Evolutionary conservation across 2,797 vertebrate genomes (phyloP).

Genomic region (Thamnophis elegans): DNA sequence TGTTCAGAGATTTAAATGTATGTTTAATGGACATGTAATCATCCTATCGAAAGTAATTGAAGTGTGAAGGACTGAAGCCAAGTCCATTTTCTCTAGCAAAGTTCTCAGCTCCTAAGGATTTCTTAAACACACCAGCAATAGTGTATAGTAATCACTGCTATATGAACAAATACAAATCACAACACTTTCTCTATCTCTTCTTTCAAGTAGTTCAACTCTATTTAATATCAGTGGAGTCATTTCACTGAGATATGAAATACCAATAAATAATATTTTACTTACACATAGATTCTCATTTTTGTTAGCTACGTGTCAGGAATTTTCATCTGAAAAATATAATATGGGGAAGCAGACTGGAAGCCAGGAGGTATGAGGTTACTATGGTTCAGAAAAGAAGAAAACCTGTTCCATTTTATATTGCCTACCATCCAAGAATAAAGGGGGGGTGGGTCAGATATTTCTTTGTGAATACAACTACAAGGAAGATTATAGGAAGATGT

Average conservation of each 20-base stretch:
- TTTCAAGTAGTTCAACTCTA: background rate
- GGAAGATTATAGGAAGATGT: background rate
- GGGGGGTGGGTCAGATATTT: background rate
- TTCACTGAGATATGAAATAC: background rate
- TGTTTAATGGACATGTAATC: background rate
- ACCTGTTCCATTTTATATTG: background rate
- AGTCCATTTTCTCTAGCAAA: background rate
- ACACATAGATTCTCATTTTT: background rate
- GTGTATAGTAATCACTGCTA: background rate
- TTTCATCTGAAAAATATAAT: background rate
- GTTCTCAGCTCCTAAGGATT: background rate
- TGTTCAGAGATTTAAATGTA: background rate
- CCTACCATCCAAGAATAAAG: background rate
- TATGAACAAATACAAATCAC: background rate
- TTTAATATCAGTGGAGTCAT: background rate
- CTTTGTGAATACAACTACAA: background rate
- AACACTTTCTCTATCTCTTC: background rate
- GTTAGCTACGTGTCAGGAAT: background rate
- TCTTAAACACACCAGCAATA: background rate
- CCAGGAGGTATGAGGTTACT: background rate
- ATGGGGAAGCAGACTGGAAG: background rate
- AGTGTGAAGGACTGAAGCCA: background rate
- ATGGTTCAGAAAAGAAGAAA: background rate
- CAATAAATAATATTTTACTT: background rate
- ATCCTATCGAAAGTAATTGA: background rate